phyloP scores from a whole-genome alignment of 2,113 vertebrate species.

The Uria lomvia region DNA sequence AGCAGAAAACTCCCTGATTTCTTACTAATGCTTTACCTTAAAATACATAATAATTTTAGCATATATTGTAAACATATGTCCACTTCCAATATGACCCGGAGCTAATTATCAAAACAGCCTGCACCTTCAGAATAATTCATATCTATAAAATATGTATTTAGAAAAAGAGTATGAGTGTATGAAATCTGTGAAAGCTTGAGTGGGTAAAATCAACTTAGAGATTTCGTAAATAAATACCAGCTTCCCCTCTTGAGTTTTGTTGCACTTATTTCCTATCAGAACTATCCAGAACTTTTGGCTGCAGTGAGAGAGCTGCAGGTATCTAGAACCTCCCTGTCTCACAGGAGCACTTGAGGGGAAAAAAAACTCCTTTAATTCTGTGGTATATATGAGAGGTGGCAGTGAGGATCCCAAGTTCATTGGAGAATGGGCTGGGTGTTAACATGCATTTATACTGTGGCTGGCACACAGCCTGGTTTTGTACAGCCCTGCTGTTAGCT shows the following conservation, averaged over 20 bases:
- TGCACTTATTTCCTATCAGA: neutral
- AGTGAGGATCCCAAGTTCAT: neutral
- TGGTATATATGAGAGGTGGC: neutral
- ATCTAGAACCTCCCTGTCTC: neutral
- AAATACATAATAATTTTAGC: neutral
- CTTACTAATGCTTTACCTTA: neutral
- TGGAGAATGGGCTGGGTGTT: neutral
- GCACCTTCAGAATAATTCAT: neutral
- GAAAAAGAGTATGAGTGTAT: neutral
- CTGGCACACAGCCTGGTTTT: slow-evolving; percentile 12
- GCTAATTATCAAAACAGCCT: neutral
- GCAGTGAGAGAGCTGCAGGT: neutral
- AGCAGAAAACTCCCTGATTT: neutral
- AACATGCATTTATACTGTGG: neutral
- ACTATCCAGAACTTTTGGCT: neutral
- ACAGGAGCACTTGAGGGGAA: neutral
- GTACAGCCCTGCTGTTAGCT: neutral
- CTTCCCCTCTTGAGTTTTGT: neutral
- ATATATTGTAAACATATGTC: neutral
- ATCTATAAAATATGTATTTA: neutral
- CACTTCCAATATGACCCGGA: neutral
- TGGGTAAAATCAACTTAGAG: neutral
- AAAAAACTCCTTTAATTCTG: neutral
- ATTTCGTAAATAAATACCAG: neutral
- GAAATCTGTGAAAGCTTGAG: neutral